phyloP scores from a whole-genome alignment of 2,888 invertebrate species.

The Athrips mouffetella region DNA sequence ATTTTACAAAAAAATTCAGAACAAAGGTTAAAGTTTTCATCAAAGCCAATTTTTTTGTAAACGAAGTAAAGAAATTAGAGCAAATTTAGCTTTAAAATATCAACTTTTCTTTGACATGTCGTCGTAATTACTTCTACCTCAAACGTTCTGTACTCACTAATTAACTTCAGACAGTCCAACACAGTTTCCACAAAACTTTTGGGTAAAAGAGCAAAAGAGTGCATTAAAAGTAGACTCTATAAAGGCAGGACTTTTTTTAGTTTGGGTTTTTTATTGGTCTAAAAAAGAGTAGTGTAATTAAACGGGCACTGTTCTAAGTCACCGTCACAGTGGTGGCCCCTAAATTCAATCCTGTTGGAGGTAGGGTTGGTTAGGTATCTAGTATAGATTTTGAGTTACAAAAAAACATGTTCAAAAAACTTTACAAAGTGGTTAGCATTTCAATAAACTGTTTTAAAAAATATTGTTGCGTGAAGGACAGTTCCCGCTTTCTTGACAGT shows the following conservation, averaged over 20 bases:
- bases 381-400: conserved; percentile 17
- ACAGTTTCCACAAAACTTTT: conserved; percentile 24
- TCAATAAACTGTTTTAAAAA: too few relatives aligned
- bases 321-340: conserved; percentile 42
- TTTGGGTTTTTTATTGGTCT: conserved; percentile 50
- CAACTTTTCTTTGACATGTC: conserved; percentile 4
- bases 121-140: not conserved
- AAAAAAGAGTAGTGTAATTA: conserved; percentile 61
- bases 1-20: too few relatives aligned
- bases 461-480: too few relatives aligned
- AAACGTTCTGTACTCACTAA: not conserved
- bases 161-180: conserved; percentile 6
- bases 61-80: not conserved
- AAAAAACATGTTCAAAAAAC: too few relatives aligned
- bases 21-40: not conserved
- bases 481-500: too few relatives aligned
- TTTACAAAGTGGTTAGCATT: too few relatives aligned
- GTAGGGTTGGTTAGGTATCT: conserved; percentile 41
- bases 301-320: conserved; percentile 46
- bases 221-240: conserved; percentile 37
- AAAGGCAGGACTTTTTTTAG: conserved; percentile 43
- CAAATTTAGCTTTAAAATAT: not conserved
- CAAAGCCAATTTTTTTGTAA: not conserved
- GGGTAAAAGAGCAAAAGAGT: conserved; percentile 31
- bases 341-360: conserved; percentile 46